Evolutionary conservation across 2,888 invertebrate genomes (phyloP).

Genomic region (Caenorhabditis sp.): DNA sequence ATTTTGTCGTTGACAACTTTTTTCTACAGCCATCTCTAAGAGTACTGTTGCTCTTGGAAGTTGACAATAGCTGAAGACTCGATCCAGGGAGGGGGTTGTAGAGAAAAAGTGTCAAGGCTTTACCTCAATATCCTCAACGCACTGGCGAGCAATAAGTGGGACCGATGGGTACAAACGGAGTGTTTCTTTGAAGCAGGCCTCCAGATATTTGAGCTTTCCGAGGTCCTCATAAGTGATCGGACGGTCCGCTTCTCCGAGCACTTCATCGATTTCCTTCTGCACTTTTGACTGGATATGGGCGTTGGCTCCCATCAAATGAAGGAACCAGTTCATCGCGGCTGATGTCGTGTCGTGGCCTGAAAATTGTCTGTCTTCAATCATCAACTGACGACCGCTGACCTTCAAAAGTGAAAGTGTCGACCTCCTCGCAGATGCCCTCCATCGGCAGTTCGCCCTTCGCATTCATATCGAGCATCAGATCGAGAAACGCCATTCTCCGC

Average conservation of each 20-base stretch:
- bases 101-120: too few relatives aligned
- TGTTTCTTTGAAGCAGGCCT: constrained; percentile 79
- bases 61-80: too few relatives aligned
- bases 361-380: too few relatives aligned
- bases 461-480: constrained; percentile 80
- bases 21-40: too few relatives aligned
- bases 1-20: too few relatives aligned
- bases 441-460: constrained; percentile 75
- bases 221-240: constrained; percentile 81
- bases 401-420: constrained; percentile 79
- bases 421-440: constrained; percentile 78
- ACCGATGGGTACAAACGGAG: constrained; percentile 78
- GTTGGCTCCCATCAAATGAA: constrained; percentile 88
- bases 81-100: too few relatives aligned
- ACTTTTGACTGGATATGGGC: constrained; percentile 85
- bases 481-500: constrained; percentile 80
- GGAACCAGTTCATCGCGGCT: constrained; percentile 90
- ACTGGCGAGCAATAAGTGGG: constrained; percentile 75
- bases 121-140: constrained; percentile 79
- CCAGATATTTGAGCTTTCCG: constrained; percentile 80
- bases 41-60: too few relatives aligned
- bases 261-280: constrained; percentile 80
- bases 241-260: constrained; percentile 72
- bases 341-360: constrained; percentile 91
- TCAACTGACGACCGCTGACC: constrained; percentile 39